Evolutionary conservation across 2,797 vertebrate species (phyloP), one percentile per base, ranked within the genome.

Genomic region (Hylomyscus alleni): DNA sequence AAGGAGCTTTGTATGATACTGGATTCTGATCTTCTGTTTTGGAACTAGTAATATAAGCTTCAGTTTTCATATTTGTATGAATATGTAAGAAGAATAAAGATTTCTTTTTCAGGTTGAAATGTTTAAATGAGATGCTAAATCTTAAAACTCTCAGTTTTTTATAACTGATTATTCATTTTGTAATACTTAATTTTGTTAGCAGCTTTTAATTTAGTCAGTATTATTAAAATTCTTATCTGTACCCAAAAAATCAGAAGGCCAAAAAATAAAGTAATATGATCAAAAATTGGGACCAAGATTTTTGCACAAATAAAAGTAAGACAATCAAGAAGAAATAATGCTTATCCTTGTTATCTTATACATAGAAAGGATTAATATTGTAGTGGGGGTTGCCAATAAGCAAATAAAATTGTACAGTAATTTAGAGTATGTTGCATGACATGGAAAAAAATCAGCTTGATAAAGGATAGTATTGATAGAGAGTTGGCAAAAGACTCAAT

Each of bases 201-300:
- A 60, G 24, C 17, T 60, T 83, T 62, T 58, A 84, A 84, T 84
- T 47, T 31, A 47, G 58, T 40, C 7, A 82, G 20, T 84, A 65
- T 84, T 82, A 58, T 26, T 58, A 82, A 82, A 82, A 37, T 82
- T 13, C 20, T 84, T 47, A 22, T 65, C 40, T 65, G 40, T 65
- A 47, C 10, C 40, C 40, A 47, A 65, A 84, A 65, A 84, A 65
- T 65, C 82, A 65, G 40, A 84, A 84, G 58, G 65, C 40, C 40
- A 65, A 40, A 84, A 40, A 84, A 47, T 62, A 82, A 82, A 82
- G n/a, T 82, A 62, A 62, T 65, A 40, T 47, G 4, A 47, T 31
- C 60, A 89, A 89, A 89, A 93, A 89, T 81, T 82, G 37, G 72
- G 3, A 34, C 73, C 26, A 94, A 93, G 60, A 81, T 91, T 85